Conservation (phyloP, 1,140 invertebrate species). For the Tetragonula clypearis region DNA sequence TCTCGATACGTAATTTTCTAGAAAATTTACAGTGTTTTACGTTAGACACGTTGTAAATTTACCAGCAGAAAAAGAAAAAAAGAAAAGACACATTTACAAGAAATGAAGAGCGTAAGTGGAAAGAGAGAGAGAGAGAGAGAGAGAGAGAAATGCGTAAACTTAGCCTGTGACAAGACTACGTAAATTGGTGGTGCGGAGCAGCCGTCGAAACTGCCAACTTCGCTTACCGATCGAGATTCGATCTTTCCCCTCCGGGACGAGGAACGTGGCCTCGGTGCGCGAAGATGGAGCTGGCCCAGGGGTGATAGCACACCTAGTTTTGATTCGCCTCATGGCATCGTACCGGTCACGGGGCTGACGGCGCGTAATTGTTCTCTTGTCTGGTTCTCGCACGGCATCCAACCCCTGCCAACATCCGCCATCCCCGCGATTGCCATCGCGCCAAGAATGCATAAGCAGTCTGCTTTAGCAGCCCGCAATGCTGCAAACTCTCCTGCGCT, state of each 20-base stretch:
- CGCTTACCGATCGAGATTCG: conserved; percentile 71
- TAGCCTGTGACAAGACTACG: conserved; percentile 16
- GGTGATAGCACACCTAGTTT: conserved; percentile 73
- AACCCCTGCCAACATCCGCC: conserved; percentile 60
- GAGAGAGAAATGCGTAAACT: conserved; percentile 30
- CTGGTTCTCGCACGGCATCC: conserved; percentile 68
- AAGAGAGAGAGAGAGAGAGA: background rate
- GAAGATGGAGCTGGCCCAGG: conserved; percentile 64
- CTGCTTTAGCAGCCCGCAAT: conserved; percentile 63
- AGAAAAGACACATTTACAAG: too few relatives aligned
- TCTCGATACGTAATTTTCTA: background rate
- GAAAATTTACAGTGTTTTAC: too few relatives aligned
- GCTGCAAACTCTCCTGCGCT: conserved; percentile 56
- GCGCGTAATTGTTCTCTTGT: conserved; percentile 79
- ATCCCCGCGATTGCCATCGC: conserved; percentile 74
- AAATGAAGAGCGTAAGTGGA: too few relatives aligned
- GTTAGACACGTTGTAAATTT: too few relatives aligned
- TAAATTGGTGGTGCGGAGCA: conserved; percentile 59
- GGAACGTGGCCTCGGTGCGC: conserved; percentile 62
- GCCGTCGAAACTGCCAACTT: conserved; percentile 60
- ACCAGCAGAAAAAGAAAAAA: background rate
- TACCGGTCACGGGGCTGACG: conserved; percentile 76
- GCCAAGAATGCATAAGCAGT: conserved; percentile 76
- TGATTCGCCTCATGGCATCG: conserved; percentile 77
- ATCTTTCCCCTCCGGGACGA: conserved; percentile 64